Evolutionary conservation across 2,888 invertebrate genomes (phyloP), one percentile per base, ranked within the genome.

Genomic region (Scaptomyza polygonia): DNA sequence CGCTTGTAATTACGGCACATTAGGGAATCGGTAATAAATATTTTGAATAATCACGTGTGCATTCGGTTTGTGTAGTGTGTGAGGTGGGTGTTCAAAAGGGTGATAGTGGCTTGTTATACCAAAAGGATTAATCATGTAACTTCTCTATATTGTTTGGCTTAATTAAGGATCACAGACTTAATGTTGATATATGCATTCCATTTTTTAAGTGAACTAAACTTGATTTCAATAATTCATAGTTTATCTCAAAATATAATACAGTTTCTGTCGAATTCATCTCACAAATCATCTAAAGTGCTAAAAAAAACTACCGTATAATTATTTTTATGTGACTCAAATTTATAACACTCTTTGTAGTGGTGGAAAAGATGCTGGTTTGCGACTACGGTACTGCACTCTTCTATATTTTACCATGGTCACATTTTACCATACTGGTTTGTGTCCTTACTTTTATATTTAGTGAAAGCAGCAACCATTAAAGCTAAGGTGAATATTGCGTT

Each of bases 11-110:
- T 72, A 75, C 67, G 44, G 54, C 59, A 34, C 72, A 61, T 72
- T 56, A 65, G 74, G 57, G 75, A 70, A 66, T 67, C 58, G 71
- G 71, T 74, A 62, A 74, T 70, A 67, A 67, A 71, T 75, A 75
- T 74, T 75, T 74, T 25, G 58, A 56, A 74, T 74, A 74, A 71
- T 75, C 71, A 73, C 67, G 71, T 73, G 75, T 56, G 43, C 53
- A 14, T 11, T n/a, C 18, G 16, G 14, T n/a, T n/a, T n/a, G 32
- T n/a, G 6, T 0, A 16, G 16, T 30, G 21, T 5, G 25, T 18
- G n/a, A 7, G 34, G 21, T 39, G 47, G 21, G 43, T 34, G 9
- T 45, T 16, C n/a, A 39, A 9, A 9, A 30, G 51, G 34, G 36
- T 53, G 40, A 12, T 63, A 32, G 32, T 52, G 42, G 55, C 48